These are phyloP conservation scores for Tenthredo scrophulariae DNA, from an alignment of 2,888 invertebrate species.

Conservation along the genomic window DNA sequence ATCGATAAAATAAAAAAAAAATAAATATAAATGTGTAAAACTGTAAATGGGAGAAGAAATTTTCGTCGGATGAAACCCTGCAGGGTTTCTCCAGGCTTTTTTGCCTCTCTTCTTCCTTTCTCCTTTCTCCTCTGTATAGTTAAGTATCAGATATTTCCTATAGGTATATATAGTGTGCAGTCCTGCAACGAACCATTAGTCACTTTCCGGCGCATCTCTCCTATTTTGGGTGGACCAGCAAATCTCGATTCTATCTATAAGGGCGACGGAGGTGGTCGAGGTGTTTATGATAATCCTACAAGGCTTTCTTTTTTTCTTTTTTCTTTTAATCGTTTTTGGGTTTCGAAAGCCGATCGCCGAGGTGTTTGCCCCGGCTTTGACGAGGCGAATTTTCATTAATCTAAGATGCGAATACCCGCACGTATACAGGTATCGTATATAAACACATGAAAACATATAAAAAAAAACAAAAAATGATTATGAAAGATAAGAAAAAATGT, in stretches of 20 bases:
- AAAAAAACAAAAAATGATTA: too few relatives aligned
- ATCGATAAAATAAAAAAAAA: background rate
- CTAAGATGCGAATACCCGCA: background rate
- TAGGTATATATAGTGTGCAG: background rate
- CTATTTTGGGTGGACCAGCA: conserved; percentile 60
- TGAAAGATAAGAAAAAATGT: background rate
- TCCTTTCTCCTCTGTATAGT: background rate
- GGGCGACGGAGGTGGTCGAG: conserved; percentile 64
- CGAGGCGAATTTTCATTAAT: background rate
- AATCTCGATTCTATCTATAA: conserved; percentile 66
- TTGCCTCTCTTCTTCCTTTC: conserved; percentile 10
- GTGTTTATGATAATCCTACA: conserved; percentile 72
- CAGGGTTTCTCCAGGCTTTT: background rate
- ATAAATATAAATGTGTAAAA: background rate
- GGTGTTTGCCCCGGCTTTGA: background rate
- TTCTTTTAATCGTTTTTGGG: conserved; percentile 52
- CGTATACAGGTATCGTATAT: background rate
- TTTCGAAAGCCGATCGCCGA: conserved; percentile 64
- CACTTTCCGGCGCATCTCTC: conserved; percentile 67
- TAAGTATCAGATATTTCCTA: conserved; percentile 40
- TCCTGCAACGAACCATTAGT: conserved; percentile 70
- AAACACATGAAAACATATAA: too few relatives aligned
- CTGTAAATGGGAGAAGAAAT: background rate
- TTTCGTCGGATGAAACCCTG: background rate
- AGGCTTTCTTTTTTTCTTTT: conserved; percentile 55